Conservation (phyloP, 2,888 invertebrate species). For the Diarsia dahlii region DNA sequence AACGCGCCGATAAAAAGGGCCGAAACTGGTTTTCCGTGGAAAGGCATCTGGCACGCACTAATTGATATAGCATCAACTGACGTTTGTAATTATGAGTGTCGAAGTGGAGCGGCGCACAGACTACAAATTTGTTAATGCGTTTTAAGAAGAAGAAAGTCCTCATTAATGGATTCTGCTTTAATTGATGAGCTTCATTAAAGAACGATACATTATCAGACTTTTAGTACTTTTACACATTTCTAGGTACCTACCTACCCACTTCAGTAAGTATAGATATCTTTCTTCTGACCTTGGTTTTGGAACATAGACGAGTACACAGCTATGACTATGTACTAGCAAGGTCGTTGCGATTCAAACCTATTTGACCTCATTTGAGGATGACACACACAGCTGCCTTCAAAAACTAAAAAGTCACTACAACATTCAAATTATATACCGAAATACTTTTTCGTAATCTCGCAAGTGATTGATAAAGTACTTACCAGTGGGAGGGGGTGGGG, state of each 20-base stretch:
- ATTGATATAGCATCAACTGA: constrained; percentile 86
- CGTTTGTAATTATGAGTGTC: constrained; percentile 77
- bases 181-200: constrained; percentile 37
- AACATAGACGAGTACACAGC: constrained; percentile 18
- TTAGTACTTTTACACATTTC: constrained; percentile 1
- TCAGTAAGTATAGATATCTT: constrained; percentile 36
- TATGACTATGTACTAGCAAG: constrained; percentile 62
- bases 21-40: constrained; percentile 86
- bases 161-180: constrained; percentile 39
- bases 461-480: constrained; percentile 81
- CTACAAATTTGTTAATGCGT: constrained; percentile 60
- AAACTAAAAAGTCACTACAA: constrained; percentile 52
- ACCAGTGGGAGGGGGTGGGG: constrained; percentile 60
- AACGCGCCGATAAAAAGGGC: constrained; percentile 79
- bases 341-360: constrained; percentile 68
- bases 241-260: neutral
- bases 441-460: constrained; percentile 75
- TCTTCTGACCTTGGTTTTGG: constrained; percentile 55
- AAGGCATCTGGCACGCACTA: constrained; percentile 88
- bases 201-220: neutral
- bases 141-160: constrained; percentile 49
- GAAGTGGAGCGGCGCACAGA: constrained; percentile 63
- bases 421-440: constrained; percentile 57
- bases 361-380: constrained; percentile 74
- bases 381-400: constrained; percentile 56